Base-by-base conservation (phyloP, 2,113 vertebrate species). In the Salminus brasiliensis region DNA sequence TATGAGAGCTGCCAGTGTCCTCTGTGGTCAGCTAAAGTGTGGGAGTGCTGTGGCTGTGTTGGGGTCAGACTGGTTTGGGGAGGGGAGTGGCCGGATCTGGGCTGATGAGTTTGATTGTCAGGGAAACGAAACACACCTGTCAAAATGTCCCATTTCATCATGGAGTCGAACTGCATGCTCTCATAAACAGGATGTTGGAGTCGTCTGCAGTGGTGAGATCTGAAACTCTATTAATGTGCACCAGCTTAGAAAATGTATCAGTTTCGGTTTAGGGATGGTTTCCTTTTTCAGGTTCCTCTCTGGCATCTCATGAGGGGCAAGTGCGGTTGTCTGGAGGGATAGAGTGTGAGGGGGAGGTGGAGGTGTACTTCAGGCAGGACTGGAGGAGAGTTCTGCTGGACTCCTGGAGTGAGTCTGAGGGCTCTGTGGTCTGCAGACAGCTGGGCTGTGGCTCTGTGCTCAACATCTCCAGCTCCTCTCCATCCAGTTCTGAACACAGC, bases 11-110 rank as follows among this genome's bases (percentile, higher is more conserved):
- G 72, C 84, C 55, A 79, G 52, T 27, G 84, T 87, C 32, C 73
- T 87, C 52, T 85, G 84, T 59, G 67, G 72, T 10, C 82, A 85
- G 76, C 60, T 87, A 67, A 55, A 84, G 45, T 87, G 86, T 82
- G 86, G 86, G 23, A 29, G 39, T 16, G 74, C 81, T 30, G 73
- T 77, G 72, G 79, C 76, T 34, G 81, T 75, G 36, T 47, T 59
- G 27, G 82, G 78, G 68, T 49, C 66, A 65, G 79, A 74, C 75
- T 23, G 78, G 62, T 80, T 87, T 78, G 77, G 79, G 52, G 81
- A 60, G 39, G 78, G 74, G 67, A 81, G 27, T 34, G 70, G 66
- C 25, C 76, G 59, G 18, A 79, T 83, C 39, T 86, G 82, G 78
- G 25, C 79, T n/a, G 84, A 87, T 76, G 49, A 60, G 39, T 85